Evolutionary conservation across 2,113 vertebrate species (phyloP), one percentile per base, ranked within the genome.

Genomic region (Calyptommatus sinebrachiatus): DNA sequence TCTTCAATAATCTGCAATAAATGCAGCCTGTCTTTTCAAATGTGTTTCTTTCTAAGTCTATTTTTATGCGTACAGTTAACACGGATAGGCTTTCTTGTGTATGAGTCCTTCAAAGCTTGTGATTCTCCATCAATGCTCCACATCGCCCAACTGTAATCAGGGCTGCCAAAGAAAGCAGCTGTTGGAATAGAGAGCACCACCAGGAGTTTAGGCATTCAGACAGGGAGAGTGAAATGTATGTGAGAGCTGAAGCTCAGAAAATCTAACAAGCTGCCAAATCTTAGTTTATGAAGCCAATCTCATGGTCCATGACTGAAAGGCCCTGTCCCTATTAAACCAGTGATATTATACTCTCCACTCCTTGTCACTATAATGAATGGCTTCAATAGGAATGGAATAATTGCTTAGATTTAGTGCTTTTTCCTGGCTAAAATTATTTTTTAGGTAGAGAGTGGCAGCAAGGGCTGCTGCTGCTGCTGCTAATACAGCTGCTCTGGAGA

Each of bases 101-200:
- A 46, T 22, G 7, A 18, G 28, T 80, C 62, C 31, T 72, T 61
- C 29, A 0, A 12, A 31, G 0, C 0, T 57, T 60, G 53, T 57
- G 53, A 66, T 66, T 28, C 65, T 66, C 65, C 65, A 66, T 66
- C 16, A 66, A 66, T 79, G 85, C 48, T 71, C 82, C 79, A 81
- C 76, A 82, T 69, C 78, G 53, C 81, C 74, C 67, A 41, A 69
- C 35, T 24, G 31, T 67, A 31, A 3, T 78, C 80, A 68, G 62
- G 46, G 1, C 11, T 83, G 90, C 29, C 89, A 84, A 87, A 82
- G 72, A 71, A 21, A 76, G 83, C 84, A 69, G 86, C 73, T 84
- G 68, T 70, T 0, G 0, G 70, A 79, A 72, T 73, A 82, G 83
- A 70, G 69, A 68, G 6, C 65, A 73, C 72, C 80, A 67, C 7